Conservation (phyloP, 2,888 invertebrate genomes). For the Lasioglossum lativentre region DNA sequence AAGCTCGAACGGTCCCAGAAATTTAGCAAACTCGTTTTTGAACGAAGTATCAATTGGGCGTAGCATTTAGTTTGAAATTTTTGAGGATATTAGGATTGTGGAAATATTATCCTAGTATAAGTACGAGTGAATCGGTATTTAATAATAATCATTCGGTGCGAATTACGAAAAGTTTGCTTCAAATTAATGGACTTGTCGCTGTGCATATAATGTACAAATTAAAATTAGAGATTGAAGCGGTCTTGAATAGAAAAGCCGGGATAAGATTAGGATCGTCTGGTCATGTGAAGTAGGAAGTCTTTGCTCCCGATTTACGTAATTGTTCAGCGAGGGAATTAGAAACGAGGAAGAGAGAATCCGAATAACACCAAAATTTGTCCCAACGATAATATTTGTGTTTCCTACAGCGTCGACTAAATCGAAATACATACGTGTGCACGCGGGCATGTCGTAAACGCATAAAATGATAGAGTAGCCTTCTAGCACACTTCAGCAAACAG, state of each 20-base stretch:
- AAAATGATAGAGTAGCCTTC: constrained; percentile 63
- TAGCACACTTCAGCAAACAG: constrained; percentile 52
- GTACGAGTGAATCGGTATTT: too few relatives aligned
- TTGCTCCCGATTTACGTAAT: constrained; percentile 42
- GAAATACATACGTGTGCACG: constrained; percentile 52
- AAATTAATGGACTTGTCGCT: background rate
- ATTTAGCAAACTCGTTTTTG: background rate
- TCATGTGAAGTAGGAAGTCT: background rate
- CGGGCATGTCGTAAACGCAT: constrained; percentile 67
- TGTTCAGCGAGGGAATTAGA: constrained; percentile 11
- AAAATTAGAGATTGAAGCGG: background rate
- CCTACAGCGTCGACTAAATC: constrained; percentile 30
- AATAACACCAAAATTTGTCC: constrained; percentile 60
- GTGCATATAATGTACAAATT: background rate
- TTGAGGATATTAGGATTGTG: too few relatives aligned
- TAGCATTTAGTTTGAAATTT: background rate
- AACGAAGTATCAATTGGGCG: background rate
- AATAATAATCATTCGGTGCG: background rate
- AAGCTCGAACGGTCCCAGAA: background rate
- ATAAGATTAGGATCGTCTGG: background rate
- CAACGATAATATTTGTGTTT: constrained; percentile 67
- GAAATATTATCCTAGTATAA: background rate
- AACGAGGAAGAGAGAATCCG: constrained; percentile 7
- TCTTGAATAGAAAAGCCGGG: background rate
- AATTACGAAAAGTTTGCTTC: background rate